Evolutionary conservation across 2,888 invertebrate genomes (phyloP).

Genomic region (Eurytoma adleriae): DNA sequence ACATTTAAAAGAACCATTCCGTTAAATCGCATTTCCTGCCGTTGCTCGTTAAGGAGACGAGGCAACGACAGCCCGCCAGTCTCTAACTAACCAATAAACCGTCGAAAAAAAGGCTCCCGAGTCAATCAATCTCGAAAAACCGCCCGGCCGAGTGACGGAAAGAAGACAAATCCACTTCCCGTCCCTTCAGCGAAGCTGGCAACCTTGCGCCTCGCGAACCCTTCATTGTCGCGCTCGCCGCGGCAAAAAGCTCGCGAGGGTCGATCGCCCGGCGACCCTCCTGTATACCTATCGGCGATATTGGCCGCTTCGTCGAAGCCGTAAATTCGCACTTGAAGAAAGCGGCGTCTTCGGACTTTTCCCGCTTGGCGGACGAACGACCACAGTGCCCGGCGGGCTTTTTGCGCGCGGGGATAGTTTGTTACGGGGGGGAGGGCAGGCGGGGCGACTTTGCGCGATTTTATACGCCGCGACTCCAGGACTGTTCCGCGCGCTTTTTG

Average conservation of each 20-base stretch:
- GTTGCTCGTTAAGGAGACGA: neutral
- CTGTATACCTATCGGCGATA: neutral
- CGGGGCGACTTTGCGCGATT: neutral
- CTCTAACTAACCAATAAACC: neutral
- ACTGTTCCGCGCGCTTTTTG: neutral
- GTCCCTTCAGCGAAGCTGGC: conserved; percentile 30
- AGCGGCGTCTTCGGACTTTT: neutral
- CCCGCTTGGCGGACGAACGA: neutral
- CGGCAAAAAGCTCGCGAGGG: conserved; percentile 8
- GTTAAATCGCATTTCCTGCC: conserved; percentile 13
- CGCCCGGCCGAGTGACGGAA: conserved; percentile 14
- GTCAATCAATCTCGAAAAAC: neutral
- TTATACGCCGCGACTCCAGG: neutral
- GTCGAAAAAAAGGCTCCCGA: neutral
- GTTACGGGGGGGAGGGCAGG: neutral
- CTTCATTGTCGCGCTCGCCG: conserved; percentile 32
- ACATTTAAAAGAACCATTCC: neutral
- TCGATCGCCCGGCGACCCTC: too few relatives aligned
- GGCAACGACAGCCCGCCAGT: too few relatives aligned
- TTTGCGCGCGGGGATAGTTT: neutral
- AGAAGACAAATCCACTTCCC: conserved; percentile 5
- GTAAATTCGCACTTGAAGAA: conserved; percentile 43
- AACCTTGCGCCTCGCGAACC: neutral
- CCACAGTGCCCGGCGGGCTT: neutral
- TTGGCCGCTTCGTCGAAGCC: conserved; percentile 47